Evolutionary conservation across 2,113 vertebrate species (phyloP).

Genomic region (Mobula birostris): DNA sequence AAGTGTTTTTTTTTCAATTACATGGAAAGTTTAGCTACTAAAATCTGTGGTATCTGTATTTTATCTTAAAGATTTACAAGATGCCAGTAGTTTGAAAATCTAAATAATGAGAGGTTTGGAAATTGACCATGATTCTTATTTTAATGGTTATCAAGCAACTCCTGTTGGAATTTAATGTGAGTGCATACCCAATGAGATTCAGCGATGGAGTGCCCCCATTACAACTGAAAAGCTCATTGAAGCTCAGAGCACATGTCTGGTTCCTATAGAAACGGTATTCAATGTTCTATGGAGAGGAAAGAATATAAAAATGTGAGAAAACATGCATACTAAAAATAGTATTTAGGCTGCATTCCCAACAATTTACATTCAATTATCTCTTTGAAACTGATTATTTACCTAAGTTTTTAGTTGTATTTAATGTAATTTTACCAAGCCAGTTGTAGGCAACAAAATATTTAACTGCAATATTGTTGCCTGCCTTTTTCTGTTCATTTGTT

Average conservation of each 20-base stretch:
- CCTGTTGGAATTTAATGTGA: not conserved
- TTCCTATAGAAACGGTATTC: too few relatives aligned
- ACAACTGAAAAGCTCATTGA: not conserved
- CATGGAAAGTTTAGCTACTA: not conserved
- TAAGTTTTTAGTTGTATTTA: not conserved
- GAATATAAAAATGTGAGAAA: not conserved
- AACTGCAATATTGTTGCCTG: conserved; percentile 34
- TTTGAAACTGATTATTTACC: not conserved
- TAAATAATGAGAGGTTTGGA: not conserved
- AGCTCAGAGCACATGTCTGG: not conserved
- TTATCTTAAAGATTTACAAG: not conserved
- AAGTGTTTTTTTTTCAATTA: conserved; percentile 11
- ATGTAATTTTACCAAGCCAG: conserved; percentile 38
- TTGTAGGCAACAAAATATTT: conserved; percentile 42
- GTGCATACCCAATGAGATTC: not conserved
- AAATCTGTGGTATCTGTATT: not conserved
- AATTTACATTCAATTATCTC: not conserved
- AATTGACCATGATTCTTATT: not conserved
- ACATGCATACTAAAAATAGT: not conserved
- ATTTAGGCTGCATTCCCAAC: not conserved
- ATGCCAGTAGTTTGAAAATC: not conserved
- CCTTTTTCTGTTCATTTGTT: conserved; percentile 43
- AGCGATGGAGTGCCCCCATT: not conserved
- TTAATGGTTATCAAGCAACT: not conserved
- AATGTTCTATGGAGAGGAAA: not conserved